Evolutionary conservation across 2,797 vertebrate species (phyloP).

Genomic region (Phylloscopus collybita): DNA sequence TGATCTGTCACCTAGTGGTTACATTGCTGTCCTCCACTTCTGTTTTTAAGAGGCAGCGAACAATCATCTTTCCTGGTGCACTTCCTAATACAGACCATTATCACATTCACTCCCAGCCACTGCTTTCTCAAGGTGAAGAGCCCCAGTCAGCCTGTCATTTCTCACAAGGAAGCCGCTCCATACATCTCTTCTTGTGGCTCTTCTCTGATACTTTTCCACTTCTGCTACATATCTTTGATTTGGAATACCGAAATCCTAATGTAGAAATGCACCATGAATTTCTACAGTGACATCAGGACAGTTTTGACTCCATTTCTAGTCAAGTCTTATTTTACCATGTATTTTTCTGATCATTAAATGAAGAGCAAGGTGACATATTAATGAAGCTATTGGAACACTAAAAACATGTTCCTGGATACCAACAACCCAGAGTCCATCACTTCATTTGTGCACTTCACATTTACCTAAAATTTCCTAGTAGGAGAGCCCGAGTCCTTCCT

Average conservation of each 20-base stretch:
- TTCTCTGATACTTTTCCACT: neutral
- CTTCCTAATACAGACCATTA: slow-evolving; percentile 33
- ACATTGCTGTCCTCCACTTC: slow-evolving; percentile 11
- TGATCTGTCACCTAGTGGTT: slow-evolving; percentile 54
- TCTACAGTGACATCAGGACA: neutral
- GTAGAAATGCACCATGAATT: neutral
- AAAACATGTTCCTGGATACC: neutral
- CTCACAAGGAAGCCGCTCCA: neutral
- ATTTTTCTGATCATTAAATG: neutral
- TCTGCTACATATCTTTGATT: neutral
- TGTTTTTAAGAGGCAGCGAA: slow-evolving; percentile 11
- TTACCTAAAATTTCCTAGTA: neutral
- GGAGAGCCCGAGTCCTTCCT: neutral
- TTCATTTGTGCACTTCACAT: neutral
- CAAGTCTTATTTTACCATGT: neutral
- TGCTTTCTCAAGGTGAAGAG: slow-evolving; percentile 1
- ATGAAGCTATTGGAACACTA: neutral
- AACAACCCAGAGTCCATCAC: neutral
- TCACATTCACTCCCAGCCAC: neutral
- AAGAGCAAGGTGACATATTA: neutral
- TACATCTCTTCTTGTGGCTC: neutral
- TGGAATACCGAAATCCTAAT: neutral
- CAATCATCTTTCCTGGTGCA: neutral
- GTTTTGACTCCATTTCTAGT: neutral
- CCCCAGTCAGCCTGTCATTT: neutral